Evolutionary conservation across 2,888 invertebrate species (phyloP).

Genomic region (Brenthis daphne): DNA sequence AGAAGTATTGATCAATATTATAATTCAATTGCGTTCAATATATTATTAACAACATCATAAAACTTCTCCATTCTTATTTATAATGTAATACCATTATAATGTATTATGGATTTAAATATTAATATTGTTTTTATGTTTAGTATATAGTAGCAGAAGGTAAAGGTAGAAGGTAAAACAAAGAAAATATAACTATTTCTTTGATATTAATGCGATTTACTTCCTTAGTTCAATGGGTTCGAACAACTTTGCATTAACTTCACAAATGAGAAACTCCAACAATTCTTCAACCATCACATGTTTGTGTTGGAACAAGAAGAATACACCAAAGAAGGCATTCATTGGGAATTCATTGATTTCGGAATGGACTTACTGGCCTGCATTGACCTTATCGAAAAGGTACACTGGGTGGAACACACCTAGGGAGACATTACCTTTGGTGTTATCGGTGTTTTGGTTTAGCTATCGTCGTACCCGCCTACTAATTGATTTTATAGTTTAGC

Average conservation of each 20-base stretch:
- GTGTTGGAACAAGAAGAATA: slow-evolving; percentile 99
- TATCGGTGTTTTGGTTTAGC: slow-evolving; percentile 47
- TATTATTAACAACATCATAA: too few relatives aligned
- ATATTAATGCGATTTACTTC: slow-evolving; percentile 68
- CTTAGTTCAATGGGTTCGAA: slow-evolving; percentile 98
- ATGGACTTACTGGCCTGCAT: slow-evolving; percentile 99
- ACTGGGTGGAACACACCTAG: slow-evolving; percentile 62
- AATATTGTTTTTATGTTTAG: slow-evolving; percentile 11
- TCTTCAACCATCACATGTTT: slow-evolving; percentile 99
- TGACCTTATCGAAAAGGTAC: slow-evolving; percentile 98
- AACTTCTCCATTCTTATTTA: too few relatives aligned
- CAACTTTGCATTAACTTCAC: slow-evolving; percentile 99
- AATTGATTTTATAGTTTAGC: slow-evolving; percentile 49
- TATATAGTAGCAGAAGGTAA: slow-evolving; percentile 5
- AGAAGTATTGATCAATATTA: too few relatives aligned
- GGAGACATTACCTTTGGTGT: slow-evolving; percentile 50
- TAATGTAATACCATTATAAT: too few relatives aligned
- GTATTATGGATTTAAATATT: background rate
- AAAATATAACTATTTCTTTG: slow-evolving; percentile 38
- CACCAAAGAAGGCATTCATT: slow-evolving; percentile 97
- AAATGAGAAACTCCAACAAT: slow-evolving; percentile 99
- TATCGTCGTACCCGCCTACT: slow-evolving; percentile 54
- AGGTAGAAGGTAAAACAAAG: slow-evolving; percentile 10
- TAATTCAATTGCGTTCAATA: too few relatives aligned
- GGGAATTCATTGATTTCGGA: slow-evolving; percentile 99